A percentile compares a stretch with the other conserved stretches of the same genome.
These are phyloP conservation scores for Podiceps cristatus DNA, from an alignment of 2,113 vertebrate species.

Conservation along the genomic window DNA sequence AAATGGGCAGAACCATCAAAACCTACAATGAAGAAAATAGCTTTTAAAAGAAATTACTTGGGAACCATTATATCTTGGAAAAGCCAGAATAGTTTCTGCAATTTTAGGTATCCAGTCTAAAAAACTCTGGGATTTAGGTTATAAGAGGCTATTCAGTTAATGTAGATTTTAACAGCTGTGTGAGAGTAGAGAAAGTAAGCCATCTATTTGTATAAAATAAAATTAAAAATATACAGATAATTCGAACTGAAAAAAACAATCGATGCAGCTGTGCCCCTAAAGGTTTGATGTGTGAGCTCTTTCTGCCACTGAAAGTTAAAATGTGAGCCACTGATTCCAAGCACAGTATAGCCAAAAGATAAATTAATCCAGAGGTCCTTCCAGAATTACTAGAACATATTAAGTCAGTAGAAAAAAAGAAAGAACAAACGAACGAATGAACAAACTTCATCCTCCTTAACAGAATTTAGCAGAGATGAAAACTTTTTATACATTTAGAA, in stretches of 20 bases:
- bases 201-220: background rate
- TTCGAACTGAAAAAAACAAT: background rate
- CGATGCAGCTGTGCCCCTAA: background rate
- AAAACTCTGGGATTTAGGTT: background rate
- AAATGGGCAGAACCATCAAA: background rate
- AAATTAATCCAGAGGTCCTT: background rate
- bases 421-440: fast-evolving
- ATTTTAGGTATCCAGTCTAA: background rate
- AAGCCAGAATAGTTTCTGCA: background rate
- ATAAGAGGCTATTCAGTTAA: background rate
- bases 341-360: background rate
- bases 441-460: background rate
- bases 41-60: background rate
- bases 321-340: background rate
- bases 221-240: background rate
- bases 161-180: background rate
- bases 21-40: background rate
- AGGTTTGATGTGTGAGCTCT: background rate
- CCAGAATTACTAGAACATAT: background rate
- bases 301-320: background rate
- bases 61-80: background rate
- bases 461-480: background rate
- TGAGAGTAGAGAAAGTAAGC: background rate
- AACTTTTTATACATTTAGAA: background rate
- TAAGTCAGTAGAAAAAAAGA: background rate